Conservation (phyloP, 2,797 vertebrate genomes). For the Denticeps clupeoides region DNA sequence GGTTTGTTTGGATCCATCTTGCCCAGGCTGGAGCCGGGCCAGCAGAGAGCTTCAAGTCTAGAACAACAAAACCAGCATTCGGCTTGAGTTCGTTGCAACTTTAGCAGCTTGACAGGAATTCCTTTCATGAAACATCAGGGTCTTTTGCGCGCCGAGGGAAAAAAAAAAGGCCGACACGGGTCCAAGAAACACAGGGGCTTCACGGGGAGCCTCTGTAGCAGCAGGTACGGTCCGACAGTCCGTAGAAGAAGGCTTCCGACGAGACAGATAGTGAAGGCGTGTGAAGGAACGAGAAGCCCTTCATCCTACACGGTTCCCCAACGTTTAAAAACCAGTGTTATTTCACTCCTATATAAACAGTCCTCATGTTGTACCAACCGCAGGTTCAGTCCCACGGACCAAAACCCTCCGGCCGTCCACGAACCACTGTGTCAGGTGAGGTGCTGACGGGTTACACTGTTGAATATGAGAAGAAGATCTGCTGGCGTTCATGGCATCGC, state of each 20-base stretch:
- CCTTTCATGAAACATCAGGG: constrained; percentile 29
- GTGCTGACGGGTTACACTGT: neutral
- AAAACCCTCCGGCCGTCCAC: constrained; percentile 11
- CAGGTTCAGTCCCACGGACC: neutral
- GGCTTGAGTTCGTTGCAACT: constrained; percentile 30
- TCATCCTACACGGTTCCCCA: constrained; percentile 6
- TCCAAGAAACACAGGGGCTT: constrained; percentile 40
- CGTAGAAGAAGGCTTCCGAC: constrained; percentile 5
- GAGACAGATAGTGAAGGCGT: neutral
- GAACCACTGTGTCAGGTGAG: constrained; percentile 6
- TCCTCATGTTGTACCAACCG: constrained; percentile 11
- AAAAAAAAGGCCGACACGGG: constrained; percentile 18
- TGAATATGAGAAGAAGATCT: too few relatives aligned
- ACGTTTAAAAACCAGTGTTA: constrained; percentile 18
- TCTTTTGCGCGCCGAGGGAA: constrained; percentile 19
- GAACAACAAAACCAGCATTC: constrained; percentile 29
- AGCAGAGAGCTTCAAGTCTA: constrained; percentile 16
- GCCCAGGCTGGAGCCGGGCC: constrained; percentile 16
- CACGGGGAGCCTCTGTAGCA: constrained; percentile 11
- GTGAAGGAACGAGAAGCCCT: neutral
- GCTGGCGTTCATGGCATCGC: too few relatives aligned
- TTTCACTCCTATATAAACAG: constrained; percentile 18
- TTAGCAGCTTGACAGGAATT: constrained; percentile 36
- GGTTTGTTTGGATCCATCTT: constrained; percentile 31
- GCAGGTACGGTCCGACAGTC: neutral